phyloP scores from a whole-genome alignment of 2,797 vertebrate genomes.

The Brotula barbata region DNA sequence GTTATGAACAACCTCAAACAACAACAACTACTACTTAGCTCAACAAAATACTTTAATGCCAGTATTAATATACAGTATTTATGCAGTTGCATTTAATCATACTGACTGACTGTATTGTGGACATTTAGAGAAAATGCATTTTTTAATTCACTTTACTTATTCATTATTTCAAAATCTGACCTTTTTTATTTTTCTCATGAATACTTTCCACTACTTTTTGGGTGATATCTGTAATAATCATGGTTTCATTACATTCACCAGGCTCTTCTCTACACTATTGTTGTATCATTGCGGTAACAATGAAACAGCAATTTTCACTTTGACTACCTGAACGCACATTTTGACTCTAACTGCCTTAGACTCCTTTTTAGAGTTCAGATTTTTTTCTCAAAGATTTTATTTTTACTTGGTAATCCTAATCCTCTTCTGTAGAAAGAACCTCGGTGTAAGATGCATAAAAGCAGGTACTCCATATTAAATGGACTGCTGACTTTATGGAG shows the following conservation, averaged over 20 bases:
- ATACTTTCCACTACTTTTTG: slow-evolving; percentile 21
- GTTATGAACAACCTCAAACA: neutral
- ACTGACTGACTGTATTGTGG: slow-evolving; percentile 5
- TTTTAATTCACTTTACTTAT: slow-evolving; percentile 50
- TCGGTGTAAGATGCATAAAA: no score
- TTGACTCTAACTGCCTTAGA: no score
- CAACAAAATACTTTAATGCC: slow-evolving; percentile 3
- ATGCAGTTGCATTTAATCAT: slow-evolving; percentile 1
- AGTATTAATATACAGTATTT: slow-evolving; percentile 14
- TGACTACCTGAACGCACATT: no score
- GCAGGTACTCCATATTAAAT: neutral
- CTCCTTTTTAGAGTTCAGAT: no score
- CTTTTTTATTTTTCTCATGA: slow-evolving; percentile 45
- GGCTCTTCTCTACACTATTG: slow-evolving; percentile 3
- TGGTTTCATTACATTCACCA: slow-evolving; percentile 25
- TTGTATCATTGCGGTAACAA: slow-evolving; percentile 16
- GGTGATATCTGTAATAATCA: slow-evolving; percentile 20
- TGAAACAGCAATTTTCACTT: no score
- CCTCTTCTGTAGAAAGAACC: no score
- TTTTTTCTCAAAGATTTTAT: no score
- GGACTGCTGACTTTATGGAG: neutral
- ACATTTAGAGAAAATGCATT: slow-evolving; percentile 18
- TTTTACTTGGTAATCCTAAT: no score
- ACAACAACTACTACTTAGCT: neutral
- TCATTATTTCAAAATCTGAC: slow-evolving; percentile 53